Evolutionary conservation across 2,113 vertebrate genomes (phyloP).

Genomic region (Aegotheles bennettii): DNA sequence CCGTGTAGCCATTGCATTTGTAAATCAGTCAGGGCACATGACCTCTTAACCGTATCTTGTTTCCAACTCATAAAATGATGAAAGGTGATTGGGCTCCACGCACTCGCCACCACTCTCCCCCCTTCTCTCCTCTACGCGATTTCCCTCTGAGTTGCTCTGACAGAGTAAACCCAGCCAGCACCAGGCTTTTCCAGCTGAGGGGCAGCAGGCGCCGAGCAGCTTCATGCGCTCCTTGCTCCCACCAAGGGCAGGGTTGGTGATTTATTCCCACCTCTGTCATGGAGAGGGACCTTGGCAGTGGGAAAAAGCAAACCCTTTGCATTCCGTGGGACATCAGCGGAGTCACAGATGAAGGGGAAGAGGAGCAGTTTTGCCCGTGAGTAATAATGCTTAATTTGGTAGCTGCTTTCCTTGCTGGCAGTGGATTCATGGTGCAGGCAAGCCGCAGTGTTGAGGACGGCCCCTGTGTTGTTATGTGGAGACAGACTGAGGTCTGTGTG

Average conservation of each 20-base stretch:
- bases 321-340: slow-evolving; percentile 67
- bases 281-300: slow-evolving; percentile 61
- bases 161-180: background rate
- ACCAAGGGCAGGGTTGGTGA: background rate
- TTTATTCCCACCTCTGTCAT: slow-evolving; percentile 55
- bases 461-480: fast-evolving
- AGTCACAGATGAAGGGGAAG: slow-evolving; percentile 46
- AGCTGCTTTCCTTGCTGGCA: fast-evolving
- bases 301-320: slow-evolving; percentile 56
- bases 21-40: slow-evolving; percentile 72
- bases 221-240: background rate
- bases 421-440: fast-evolving
- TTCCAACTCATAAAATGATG: slow-evolving; percentile 76
- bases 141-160: background rate
- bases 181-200: slow-evolving; percentile 10
- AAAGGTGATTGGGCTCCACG: slow-evolving; percentile 77
- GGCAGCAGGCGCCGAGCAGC: slow-evolving; percentile 10
- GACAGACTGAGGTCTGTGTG: background rate
- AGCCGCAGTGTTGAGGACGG: background rate
- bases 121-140: slow-evolving; percentile 22
- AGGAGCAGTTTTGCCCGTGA: slow-evolving; percentile 73
- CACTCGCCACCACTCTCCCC: slow-evolving; percentile 70
- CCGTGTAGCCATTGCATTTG: slow-evolving; percentile 36
- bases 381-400: slow-evolving; percentile 43
- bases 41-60: slow-evolving; percentile 76